phyloP scores from a whole-genome alignment of 2,888 invertebrate genomes.

The Nephrotoma guestfalica region DNA sequence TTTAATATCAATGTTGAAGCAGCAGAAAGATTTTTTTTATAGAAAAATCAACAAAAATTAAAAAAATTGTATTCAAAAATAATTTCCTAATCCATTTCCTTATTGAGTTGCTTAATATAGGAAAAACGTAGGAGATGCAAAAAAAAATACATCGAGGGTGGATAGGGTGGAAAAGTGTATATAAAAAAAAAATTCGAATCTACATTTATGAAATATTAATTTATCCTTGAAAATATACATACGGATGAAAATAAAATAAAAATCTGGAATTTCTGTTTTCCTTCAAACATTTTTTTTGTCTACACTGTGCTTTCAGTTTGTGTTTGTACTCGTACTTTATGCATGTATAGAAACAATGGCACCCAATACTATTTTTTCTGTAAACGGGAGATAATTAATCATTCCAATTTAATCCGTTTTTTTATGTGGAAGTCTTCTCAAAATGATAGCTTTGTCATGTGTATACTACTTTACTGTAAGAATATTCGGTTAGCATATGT shows the following conservation, averaged over 20 bases:
- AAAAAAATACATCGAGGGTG: background rate
- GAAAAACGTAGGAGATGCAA: background rate
- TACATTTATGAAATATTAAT: background rate
- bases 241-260: background rate
- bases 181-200: background rate
- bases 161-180: background rate
- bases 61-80: background rate
- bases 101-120: background rate
- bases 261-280: background rate
- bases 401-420: background rate
- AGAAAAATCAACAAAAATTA: background rate
- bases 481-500: background rate
- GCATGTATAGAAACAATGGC: background rate
- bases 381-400: background rate
- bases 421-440: background rate
- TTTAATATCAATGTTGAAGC: background rate
- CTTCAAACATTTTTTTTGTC: background rate
- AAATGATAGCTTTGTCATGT: background rate
- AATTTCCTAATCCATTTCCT: background rate
- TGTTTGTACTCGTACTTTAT: background rate
- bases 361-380: background rate
- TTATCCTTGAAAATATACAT: background rate
- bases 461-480: background rate
- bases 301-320: background rate
- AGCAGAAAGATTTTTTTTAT: background rate